Evolutionary conservation across 2,113 vertebrate genomes (phyloP).

Genomic region (Scomber colias): DNA sequence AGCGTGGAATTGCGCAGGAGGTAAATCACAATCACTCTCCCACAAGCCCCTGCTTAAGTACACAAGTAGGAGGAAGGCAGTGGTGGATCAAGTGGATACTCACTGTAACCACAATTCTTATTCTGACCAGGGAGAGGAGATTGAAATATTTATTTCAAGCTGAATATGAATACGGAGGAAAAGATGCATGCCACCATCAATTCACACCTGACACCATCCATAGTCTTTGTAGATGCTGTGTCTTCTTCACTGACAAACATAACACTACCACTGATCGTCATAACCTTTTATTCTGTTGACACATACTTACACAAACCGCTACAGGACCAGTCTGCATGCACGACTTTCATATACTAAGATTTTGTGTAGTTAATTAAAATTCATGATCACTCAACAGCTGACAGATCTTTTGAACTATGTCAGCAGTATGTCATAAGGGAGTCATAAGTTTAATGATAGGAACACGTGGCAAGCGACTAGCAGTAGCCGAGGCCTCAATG

Average conservation of each 20-base stretch:
- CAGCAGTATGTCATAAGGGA: conserved; percentile 9
- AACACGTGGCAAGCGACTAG: conserved; percentile 7
- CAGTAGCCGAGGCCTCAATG: conserved; percentile 20
- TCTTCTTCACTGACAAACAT: not conserved
- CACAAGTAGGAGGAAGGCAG: conserved; percentile 39
- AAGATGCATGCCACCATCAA: not conserved
- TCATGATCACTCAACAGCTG: too few relatives aligned
- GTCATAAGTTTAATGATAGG: conserved; percentile 23
- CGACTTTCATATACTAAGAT: too few relatives aligned
- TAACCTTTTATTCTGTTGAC: not conserved
- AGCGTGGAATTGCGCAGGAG: conserved; percentile 31
- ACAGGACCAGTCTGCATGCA: not conserved
- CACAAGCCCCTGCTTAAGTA: conserved; percentile 43
- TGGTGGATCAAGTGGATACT: conserved; percentile 10
- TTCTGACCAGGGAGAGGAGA: conserved; percentile 23
- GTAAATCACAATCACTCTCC: conserved; percentile 48
- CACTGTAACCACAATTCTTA: conserved; percentile 18
- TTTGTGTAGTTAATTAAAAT: too few relatives aligned
- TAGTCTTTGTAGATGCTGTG: not conserved
- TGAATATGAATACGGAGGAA: conserved; percentile 7
- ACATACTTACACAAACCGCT: not conserved
- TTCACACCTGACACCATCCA: conserved; percentile 5
- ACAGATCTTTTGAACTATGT: conserved; percentile 10
- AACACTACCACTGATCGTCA: not conserved
- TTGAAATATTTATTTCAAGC: conserved; percentile 33